Evolutionary conservation across 2,797 vertebrate genomes (phyloP).

Genomic region (Protonibea diacanthus): DNA sequence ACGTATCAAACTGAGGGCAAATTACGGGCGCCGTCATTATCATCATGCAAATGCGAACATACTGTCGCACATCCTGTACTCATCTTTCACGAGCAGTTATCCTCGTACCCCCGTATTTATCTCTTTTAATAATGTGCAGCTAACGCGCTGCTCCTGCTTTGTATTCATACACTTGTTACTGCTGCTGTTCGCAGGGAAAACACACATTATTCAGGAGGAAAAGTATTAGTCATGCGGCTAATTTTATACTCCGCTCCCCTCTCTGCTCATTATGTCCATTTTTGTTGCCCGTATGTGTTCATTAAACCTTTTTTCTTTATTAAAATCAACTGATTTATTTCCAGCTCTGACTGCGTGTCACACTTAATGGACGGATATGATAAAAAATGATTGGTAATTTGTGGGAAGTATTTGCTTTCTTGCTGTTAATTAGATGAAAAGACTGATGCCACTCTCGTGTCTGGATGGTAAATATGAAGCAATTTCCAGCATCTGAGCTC

Average conservation of each 20-base stretch:
- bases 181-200: conserved; percentile 3
- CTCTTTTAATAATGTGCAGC: conserved; percentile 13
- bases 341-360: background rate
- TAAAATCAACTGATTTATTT: background rate
- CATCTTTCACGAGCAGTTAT: conserved; percentile 42
- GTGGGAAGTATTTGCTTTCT: background rate
- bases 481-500: background rate
- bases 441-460: background rate
- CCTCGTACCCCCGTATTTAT: conserved; percentile 15
- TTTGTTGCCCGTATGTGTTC: background rate
- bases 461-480: background rate
- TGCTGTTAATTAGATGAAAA: background rate
- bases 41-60: conserved; percentile 40
- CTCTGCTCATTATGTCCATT: background rate
- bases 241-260: no score
- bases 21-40: conserved; percentile 46
- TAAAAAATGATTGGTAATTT: background rate
- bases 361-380: background rate
- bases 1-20: conserved; percentile 60
- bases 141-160: background rate
- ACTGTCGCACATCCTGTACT: conserved; percentile 33
- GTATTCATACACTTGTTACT: background rate
- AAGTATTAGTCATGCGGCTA: background rate
- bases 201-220: background rate
- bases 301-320: background rate